phyloP scores from a whole-genome alignment of 2,797 vertebrate genomes.

The Enteromius trimaculatus region DNA sequence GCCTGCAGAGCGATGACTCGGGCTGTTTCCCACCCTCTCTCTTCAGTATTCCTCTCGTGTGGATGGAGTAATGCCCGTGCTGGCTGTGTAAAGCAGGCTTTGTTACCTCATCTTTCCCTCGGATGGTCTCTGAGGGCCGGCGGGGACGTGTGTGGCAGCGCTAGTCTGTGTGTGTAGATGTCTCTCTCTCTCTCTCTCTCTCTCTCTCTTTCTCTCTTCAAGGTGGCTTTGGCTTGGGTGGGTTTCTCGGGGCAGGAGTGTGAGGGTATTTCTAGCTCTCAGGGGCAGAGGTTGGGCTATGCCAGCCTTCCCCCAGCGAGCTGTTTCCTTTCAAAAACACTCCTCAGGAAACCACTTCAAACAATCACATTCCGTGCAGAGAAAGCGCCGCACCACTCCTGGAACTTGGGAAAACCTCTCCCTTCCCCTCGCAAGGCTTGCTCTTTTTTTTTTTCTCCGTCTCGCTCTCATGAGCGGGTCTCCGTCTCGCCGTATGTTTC shows the following conservation, averaged over 20 bases:
- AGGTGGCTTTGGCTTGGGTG: slow-evolving; percentile 24
- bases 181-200: slow-evolving; percentile 15
- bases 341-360: slow-evolving; percentile 70
- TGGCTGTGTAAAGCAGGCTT: slow-evolving; percentile 27
- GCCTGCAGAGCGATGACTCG: slow-evolving; percentile 8
- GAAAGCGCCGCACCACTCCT: slow-evolving; percentile 65
- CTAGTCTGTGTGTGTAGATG: slow-evolving; percentile 6
- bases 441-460: slow-evolving; percentile 17
- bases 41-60: slow-evolving; percentile 11
- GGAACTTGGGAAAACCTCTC: slow-evolving; percentile 67
- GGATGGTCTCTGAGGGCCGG: neutral
- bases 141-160: slow-evolving; percentile 12
- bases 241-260: slow-evolving; percentile 39
- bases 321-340: slow-evolving; percentile 67
- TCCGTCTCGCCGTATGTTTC: neutral
- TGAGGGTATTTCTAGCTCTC: slow-evolving; percentile 52
- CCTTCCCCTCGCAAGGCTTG: slow-evolving; percentile 62
- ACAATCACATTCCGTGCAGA: slow-evolving; percentile 66
- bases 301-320: slow-evolving; percentile 59
- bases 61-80: neutral
- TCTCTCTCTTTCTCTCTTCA: slow-evolving; percentile 34
- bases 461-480: neutral
- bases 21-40: slow-evolving; percentile 25
- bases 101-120: slow-evolving; percentile 38
- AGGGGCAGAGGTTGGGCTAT: slow-evolving; percentile 60